Base-by-base conservation (phyloP, 2,888 invertebrate genomes). In the Drosophila anceps region DNA sequence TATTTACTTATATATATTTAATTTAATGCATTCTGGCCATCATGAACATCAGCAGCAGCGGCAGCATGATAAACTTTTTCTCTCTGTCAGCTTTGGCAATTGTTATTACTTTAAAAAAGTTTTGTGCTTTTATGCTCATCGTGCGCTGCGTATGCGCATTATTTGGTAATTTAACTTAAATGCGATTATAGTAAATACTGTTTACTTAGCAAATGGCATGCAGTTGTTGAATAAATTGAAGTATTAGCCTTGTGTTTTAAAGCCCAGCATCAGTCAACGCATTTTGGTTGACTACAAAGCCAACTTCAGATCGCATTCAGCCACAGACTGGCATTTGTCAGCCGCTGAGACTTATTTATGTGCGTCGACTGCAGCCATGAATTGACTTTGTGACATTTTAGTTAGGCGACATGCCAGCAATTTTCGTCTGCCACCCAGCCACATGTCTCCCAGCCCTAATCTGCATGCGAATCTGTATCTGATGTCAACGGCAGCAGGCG, bases 331-430 rank as follows among this genome's bases (percentile, higher is more conserved):
- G 53, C 73, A 68, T 81, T 76, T 78, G 73, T 72, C 78, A 74
- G 69, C 57, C 72, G 55, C 64, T 64, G 51, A 58, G 73, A 73
- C 86, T 83, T 90, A 90, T 86, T 86, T 86, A 90, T 86, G 86
- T 76, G 74, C 79, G 81, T 86, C 88, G 70, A 37, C 86, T 79
- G 81, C 86, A 81, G 74, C 74, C 67, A 81, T 84, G 82, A 78
- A 88, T 89, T 78, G 90, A 88, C 85, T 89, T 70, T 73, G 79
- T 73, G 79, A 72, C 77, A 65, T 69, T 76, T 57, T 54, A 66
- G 61, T 69, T 73, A 73, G 73, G 78, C 54, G 69, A 60, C 41
- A 63, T 73, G 81, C 69, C 72, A 77, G 46, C 65, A n/a, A 37
- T 18, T 46, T 62, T 13, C 27, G 13, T 41, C n/a, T 24, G 37